These are phyloP conservation scores for Siphlonurus alternatus DNA, from an alignment of 2,888 invertebrate species.

Conservation along the genomic window DNA sequence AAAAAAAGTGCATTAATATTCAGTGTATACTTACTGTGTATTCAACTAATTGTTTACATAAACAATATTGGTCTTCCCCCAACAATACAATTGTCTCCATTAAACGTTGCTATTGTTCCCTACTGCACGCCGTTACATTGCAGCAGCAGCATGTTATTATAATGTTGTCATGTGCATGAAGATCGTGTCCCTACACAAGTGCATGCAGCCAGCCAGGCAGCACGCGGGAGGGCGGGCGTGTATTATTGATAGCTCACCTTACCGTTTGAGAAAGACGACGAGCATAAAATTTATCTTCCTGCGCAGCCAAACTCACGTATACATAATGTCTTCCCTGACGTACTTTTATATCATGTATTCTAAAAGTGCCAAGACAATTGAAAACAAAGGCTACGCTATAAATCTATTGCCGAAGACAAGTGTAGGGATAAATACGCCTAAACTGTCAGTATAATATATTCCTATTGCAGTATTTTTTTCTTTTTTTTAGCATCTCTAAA, in stretches of 20 bases:
- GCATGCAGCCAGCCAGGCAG: background rate
- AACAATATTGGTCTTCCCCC: too few relatives aligned
- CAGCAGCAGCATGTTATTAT: background rate
- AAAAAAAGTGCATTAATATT: too few relatives aligned
- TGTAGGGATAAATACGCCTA: background rate
- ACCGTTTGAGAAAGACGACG: background rate
- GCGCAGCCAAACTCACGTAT: background rate
- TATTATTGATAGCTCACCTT: background rate
- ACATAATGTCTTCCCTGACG: background rate
- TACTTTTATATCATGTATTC: background rate
- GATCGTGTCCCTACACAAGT: background rate
- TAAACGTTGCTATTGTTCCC: too few relatives aligned
- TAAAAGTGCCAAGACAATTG: background rate
- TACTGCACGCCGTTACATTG: too few relatives aligned
- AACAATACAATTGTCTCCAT: too few relatives aligned
- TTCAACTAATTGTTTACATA: too few relatives aligned
- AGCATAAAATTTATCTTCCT: background rate
- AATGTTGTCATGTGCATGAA: background rate
- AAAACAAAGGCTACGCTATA: background rate
- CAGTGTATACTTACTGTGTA: too few relatives aligned
- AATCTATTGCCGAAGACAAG: constrained; percentile 1
- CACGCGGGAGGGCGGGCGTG: background rate
- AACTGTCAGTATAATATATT: background rate
- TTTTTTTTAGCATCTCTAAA: background rate
- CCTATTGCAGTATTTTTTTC: background rate